Evolutionary conservation across 2,888 invertebrate species (phyloP).

Genomic region (Gari tellinella): DNA sequence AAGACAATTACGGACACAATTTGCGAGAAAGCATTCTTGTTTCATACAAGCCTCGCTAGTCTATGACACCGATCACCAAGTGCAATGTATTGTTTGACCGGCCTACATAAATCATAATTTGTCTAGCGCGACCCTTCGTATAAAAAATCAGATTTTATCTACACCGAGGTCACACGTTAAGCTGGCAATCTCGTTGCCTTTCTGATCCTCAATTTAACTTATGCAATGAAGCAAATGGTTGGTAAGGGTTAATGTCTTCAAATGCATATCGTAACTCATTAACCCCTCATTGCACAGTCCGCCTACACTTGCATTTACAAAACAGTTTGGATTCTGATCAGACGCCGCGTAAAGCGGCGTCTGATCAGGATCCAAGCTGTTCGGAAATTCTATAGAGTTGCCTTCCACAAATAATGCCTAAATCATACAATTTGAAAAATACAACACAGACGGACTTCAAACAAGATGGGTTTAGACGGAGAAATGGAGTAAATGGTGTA

Average conservation of each 20-base stretch:
- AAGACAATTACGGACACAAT: constrained; percentile 19
- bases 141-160: constrained; percentile 17
- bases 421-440: too few relatives aligned
- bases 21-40: constrained; percentile 13
- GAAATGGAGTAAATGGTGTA: too few relatives aligned
- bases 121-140: constrained; percentile 3
- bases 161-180: constrained; percentile 15
- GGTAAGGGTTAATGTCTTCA: background rate
- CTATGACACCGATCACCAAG: constrained; percentile 27
- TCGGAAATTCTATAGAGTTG: too few relatives aligned
- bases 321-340: too few relatives aligned
- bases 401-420: too few relatives aligned
- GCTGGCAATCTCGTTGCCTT: constrained; percentile 11
- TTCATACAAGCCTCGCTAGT: constrained; percentile 1
- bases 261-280: constrained; percentile 1
- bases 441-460: too few relatives aligned
- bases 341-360: too few relatives aligned
- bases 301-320: too few relatives aligned
- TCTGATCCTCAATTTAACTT: constrained; percentile 10
- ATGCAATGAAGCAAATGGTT: constrained; percentile 13
- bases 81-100: constrained; percentile 31
- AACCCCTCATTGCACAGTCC: too few relatives aligned
- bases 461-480: too few relatives aligned
- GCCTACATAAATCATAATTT: constrained; percentile 38
- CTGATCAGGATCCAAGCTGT: too few relatives aligned